phyloP scores from a whole-genome alignment of 2,113 vertebrate species.

The Sardina pilchardus region DNA sequence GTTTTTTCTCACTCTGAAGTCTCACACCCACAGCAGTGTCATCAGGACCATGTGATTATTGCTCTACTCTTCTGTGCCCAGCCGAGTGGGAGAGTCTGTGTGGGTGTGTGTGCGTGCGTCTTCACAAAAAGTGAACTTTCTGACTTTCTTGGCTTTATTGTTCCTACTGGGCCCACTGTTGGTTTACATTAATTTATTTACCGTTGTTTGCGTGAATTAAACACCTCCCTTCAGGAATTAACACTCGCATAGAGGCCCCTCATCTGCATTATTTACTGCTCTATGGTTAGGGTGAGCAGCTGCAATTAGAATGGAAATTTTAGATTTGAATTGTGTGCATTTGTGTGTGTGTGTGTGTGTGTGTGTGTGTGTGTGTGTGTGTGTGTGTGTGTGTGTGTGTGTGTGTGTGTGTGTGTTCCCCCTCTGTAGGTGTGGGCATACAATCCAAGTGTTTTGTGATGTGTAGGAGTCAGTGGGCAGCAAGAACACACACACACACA shows the following conservation, averaged over 20 bases:
- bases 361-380: too few relatives aligned
- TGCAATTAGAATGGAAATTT: background rate
- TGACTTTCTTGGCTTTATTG: background rate
- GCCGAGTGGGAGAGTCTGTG: background rate
- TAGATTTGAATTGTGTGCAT: background rate
- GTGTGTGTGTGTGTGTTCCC: background rate
- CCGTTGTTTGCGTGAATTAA: background rate
- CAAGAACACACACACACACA: background rate
- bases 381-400: too few relatives aligned
- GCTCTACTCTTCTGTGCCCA: too few relatives aligned
- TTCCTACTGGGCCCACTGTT: background rate
- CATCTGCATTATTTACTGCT: background rate
- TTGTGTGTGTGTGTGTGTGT: background rate
- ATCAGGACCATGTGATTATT: too few relatives aligned
- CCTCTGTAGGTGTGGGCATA: background rate
- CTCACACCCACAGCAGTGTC: too few relatives aligned
- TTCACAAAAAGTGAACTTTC: background rate
- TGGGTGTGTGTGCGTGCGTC: background rate
- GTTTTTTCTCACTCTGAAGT: too few relatives aligned
- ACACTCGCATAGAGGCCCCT: background rate
- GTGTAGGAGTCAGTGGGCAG: background rate
- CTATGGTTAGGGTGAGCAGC: background rate
- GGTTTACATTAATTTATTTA: background rate
- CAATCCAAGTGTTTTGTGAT: background rate
- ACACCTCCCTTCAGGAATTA: background rate